Evolutionary conservation across 2,888 invertebrate species (phyloP).

Genomic region (Microctonus brassicae): DNA sequence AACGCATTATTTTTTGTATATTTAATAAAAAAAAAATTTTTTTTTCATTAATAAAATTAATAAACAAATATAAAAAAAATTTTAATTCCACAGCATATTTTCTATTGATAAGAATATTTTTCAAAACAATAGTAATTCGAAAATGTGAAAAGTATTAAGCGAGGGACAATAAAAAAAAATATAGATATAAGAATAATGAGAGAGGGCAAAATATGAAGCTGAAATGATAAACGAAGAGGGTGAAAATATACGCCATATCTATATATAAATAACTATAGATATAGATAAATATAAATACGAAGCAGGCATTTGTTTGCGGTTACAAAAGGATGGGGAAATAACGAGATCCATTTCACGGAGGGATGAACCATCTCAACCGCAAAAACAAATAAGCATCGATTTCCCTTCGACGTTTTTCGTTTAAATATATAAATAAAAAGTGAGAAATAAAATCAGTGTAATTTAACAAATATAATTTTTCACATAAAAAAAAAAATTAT

Average conservation of each 20-base stretch:
- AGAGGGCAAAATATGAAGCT: background rate
- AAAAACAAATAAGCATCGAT: slow-evolving; percentile 61
- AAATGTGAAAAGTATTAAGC: too few relatives aligned
- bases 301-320: background rate
- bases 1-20: too few relatives aligned
- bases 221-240: background rate
- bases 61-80: too few relatives aligned
- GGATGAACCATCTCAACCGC: slow-evolving; percentile 56
- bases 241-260: background rate
- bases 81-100: too few relatives aligned
- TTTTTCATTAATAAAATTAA: background rate
- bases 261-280: background rate
- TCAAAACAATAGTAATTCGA: too few relatives aligned
- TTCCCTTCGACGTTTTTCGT: slow-evolving; percentile 49
- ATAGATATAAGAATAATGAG: background rate
- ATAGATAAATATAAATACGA: background rate
- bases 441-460: background rate
- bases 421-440: background rate
- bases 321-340: background rate
- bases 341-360: slow-evolving; percentile 59
- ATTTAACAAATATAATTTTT: background rate
- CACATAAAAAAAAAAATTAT: too few relatives aligned
- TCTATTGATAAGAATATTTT: too few relatives aligned
- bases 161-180: background rate
- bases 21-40: too few relatives aligned